Evolutionary conservation across 2,888 invertebrate genomes (phyloP).

Genomic region (Leptopilina syphax): DNA sequence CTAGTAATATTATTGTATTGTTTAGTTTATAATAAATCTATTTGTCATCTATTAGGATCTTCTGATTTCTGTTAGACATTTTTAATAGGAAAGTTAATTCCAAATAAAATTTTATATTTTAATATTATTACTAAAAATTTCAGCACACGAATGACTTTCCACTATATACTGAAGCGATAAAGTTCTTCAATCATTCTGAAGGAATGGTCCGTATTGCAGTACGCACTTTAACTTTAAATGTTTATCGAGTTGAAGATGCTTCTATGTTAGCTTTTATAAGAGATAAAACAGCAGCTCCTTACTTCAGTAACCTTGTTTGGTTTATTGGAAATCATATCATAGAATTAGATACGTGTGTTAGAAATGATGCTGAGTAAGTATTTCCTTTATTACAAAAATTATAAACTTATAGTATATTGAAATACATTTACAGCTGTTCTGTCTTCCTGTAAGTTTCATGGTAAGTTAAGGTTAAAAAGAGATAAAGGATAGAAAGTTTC

Average conservation of each 20-base stretch:
- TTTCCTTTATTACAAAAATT: slow-evolving; percentile 50
- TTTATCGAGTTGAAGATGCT: slow-evolving; percentile 94
- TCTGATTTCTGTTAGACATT: too few relatives aligned
- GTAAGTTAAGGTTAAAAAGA: too few relatives aligned
- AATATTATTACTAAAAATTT: slow-evolving; percentile 56
- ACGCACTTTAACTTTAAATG: slow-evolving; percentile 96
- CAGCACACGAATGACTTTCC: slow-evolving; percentile 99
- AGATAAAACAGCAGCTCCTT: slow-evolving; percentile 97
- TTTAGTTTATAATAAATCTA: too few relatives aligned
- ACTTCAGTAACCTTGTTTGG: slow-evolving; percentile 99
- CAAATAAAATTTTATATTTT: slow-evolving; percentile 51
- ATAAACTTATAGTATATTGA: too few relatives aligned
- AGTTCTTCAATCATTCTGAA: slow-evolving; percentile 99
- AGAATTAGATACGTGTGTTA: slow-evolving; percentile 95
- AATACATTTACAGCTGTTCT: too few relatives aligned
- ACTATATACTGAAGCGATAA: slow-evolving; percentile 98
- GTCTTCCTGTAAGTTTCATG: too few relatives aligned
- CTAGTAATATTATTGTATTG: too few relatives aligned
- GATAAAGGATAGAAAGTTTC: too few relatives aligned
- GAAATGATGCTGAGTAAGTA: slow-evolving; percentile 96
- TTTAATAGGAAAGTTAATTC: background rate
- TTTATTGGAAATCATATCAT: slow-evolving; percentile 98
- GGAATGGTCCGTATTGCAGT: slow-evolving; percentile 99
- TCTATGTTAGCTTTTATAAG: slow-evolving; percentile 97
- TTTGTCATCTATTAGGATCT: too few relatives aligned